Percentiles rank a stretch among this genome's conserved stretches.
These are phyloP conservation scores for Platycheirus albimanus DNA, from an alignment of 2,888 invertebrate species.

Conservation along the genomic window DNA sequence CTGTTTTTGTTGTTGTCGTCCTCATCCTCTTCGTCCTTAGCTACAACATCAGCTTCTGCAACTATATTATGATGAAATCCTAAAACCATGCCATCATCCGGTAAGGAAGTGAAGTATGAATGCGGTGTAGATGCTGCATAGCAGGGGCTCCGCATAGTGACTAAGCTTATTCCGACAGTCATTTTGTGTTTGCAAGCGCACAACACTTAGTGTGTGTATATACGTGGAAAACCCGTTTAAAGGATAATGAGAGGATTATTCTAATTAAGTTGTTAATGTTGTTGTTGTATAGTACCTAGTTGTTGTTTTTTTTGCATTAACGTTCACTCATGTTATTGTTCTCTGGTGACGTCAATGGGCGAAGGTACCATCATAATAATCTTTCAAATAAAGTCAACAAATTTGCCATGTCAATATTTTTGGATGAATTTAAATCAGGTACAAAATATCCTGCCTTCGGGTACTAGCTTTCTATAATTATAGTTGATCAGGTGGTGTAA, in stretches of 20 bases:
- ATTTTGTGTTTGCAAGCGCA: constrained; percentile 43
- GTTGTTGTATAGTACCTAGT: constrained; percentile 51
- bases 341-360: not conserved
- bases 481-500: no score
- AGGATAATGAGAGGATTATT: constrained; percentile 71
- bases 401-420: no score
- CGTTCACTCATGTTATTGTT: not conserved
- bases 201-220: constrained; percentile 17
- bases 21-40: no score
- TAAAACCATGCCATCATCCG: constrained; percentile 41
- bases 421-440: no score
- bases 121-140: constrained; percentile 41
- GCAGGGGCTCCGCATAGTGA: constrained; percentile 5
- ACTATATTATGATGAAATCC: constrained; percentile 1
- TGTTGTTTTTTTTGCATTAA: constrained; percentile 33
- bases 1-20: constrained; percentile 11
- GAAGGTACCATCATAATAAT: no score
- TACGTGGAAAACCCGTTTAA: constrained; percentile 52
- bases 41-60: not conserved
- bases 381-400: no score
- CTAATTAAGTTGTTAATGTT: constrained; percentile 74
- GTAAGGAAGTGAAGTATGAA: constrained; percentile 33
- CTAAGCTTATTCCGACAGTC: constrained; percentile 51
- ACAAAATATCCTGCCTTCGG: no score
- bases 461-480: no score